Evolutionary conservation across 2,888 invertebrate genomes (phyloP).

Genomic region (Apamea crenata): DNA sequence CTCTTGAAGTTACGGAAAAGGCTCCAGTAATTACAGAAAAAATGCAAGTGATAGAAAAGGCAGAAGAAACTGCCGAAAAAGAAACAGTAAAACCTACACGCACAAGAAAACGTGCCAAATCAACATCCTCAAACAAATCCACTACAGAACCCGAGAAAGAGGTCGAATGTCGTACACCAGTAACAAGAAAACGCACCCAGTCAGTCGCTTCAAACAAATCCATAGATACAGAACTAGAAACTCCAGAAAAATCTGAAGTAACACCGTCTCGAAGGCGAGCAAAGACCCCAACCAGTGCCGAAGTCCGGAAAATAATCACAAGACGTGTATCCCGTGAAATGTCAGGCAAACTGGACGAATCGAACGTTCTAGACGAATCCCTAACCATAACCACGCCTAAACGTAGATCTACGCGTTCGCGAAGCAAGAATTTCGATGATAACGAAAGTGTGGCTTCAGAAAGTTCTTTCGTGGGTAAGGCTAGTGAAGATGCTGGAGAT

Average conservation of each 20-base stretch:
- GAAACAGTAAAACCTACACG: constrained; percentile 53
- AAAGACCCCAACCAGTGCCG: constrained; percentile 80
- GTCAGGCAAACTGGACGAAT: constrained; percentile 77
- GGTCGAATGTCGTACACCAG: constrained; percentile 74
- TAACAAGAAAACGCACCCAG: constrained; percentile 79
- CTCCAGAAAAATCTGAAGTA: constrained; percentile 69
- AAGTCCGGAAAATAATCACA: constrained; percentile 83
- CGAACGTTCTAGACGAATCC: constrained; percentile 74
- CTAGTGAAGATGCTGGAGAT: constrained; percentile 75
- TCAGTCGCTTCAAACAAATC: constrained; percentile 79
- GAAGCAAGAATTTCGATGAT: constrained; percentile 80
- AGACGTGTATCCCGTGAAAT: constrained; percentile 84
- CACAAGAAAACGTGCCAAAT: constrained; percentile 70
- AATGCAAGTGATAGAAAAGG: constrained; percentile 38
- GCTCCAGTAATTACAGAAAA: constrained; percentile 6
- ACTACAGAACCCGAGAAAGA: constrained; percentile 50
- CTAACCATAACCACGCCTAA: constrained; percentile 76
- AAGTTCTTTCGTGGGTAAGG: constrained; percentile 77
- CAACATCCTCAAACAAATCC: constrained; percentile 73
- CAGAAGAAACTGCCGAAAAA: constrained; percentile 37
- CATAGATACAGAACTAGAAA: constrained; percentile 70
- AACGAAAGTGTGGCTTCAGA: constrained; percentile 82
- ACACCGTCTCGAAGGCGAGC: constrained; percentile 72
- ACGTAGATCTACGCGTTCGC: constrained; percentile 73
- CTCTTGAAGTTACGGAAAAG: not conserved